These are phyloP conservation scores for Stratiomys singularior DNA, from an alignment of 2,888 invertebrate genomes.

Conservation along the genomic window DNA sequence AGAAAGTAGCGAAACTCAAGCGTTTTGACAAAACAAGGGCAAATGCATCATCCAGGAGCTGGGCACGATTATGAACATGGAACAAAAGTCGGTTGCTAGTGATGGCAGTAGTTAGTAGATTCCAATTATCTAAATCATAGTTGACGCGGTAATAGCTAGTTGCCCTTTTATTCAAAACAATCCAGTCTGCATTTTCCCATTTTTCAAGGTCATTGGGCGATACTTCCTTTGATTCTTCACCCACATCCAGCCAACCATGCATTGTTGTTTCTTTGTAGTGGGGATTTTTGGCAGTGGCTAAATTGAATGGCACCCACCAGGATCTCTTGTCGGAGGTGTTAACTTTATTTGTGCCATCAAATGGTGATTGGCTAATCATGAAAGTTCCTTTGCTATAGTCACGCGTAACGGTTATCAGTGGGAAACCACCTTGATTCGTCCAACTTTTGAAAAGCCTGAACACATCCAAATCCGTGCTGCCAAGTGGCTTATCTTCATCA, in stretches of 20 bases:
- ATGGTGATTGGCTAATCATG: constrained; percentile 6
- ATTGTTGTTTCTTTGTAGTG: constrained; percentile 37
- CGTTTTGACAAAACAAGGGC: constrained; percentile 62
- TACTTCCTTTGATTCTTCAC: constrained; percentile 14
- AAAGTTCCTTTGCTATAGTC: constrained; percentile 26
- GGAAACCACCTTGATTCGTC: constrained; percentile 37
- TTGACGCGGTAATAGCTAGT: constrained; percentile 71
- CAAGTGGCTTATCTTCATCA: constrained; percentile 54
- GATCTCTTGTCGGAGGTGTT: background rate
- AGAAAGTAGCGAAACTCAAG: constrained; percentile 56
- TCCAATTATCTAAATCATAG: constrained; percentile 74
- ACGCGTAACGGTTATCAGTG: constrained; percentile 29
- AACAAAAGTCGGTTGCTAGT: constrained; percentile 64
- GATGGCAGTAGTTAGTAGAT: constrained; percentile 67
- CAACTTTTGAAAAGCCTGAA: background rate
- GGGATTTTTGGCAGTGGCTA: constrained; percentile 44
- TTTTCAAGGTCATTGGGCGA: background rate
- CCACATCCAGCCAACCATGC: constrained; percentile 35
- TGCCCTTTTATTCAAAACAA: constrained; percentile 67
- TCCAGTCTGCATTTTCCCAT: constrained; percentile 59
- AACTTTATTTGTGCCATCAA: constrained; percentile 19
- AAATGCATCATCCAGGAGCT: constrained; percentile 83
- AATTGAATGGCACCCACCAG: constrained; percentile 52
- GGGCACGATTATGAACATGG: constrained; percentile 79
- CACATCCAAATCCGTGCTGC: constrained; percentile 32